A percentile compares a stretch with the other conserved stretches of the same genome.
phyloP scores from a whole-genome alignment of 2,797 vertebrate genomes.

The Anguilla anguilla region DNA sequence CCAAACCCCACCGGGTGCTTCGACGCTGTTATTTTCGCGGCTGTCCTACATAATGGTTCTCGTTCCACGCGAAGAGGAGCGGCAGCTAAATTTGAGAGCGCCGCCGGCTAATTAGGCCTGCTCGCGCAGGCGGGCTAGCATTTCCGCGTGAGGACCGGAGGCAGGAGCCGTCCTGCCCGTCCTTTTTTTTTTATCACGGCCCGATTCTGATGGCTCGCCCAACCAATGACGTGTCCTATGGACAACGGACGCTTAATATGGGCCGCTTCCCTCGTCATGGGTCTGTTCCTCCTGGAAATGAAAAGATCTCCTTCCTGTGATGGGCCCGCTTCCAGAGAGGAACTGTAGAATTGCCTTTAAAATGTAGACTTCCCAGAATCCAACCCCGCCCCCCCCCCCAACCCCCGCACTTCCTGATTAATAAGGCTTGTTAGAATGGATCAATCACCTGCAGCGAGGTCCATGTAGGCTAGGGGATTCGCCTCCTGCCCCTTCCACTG shows the following conservation, averaged over 20 bases:
- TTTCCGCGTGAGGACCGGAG: not conserved
- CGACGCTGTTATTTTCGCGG: conserved; percentile 44
- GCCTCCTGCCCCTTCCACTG: not conserved
- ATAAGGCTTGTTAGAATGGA: not conserved
- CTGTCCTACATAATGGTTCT: conserved; percentile 46
- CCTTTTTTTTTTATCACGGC: not conserved
- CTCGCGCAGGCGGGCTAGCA: not conserved
- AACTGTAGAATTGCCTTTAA: no score
- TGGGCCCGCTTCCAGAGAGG: no score
- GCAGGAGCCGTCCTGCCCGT: not conserved
- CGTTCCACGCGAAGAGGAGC: not conserved
- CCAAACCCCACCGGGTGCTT: conserved; percentile 32
- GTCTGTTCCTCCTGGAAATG: not conserved
- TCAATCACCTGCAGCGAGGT: not conserved
- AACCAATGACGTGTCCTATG: not conserved
- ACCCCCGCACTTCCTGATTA: not conserved
- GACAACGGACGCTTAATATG: not conserved
- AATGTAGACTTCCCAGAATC: not conserved
- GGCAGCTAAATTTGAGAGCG: not conserved
- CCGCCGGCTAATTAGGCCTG: conserved; percentile 6
- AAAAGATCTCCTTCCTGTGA: not conserved
- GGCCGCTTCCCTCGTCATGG: not conserved
- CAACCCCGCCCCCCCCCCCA: not conserved
- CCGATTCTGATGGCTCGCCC: not conserved
- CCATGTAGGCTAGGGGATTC: not conserved